Evolutionary conservation across 2,113 vertebrate genomes (phyloP).

Genomic region (Lutjanus erythropterus): DNA sequence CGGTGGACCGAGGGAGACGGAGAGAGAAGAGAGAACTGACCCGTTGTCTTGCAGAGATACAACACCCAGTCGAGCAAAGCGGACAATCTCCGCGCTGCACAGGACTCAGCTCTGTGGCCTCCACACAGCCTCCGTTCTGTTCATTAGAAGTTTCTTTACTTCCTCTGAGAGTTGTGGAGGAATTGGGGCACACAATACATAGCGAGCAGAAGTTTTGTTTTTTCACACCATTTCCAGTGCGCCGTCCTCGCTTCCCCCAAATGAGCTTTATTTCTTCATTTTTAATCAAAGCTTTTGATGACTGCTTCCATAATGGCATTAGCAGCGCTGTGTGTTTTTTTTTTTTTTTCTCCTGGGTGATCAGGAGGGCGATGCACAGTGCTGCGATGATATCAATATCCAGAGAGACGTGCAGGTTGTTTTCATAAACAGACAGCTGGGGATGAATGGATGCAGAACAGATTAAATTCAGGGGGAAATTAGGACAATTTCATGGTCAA

Average conservation of each 20-base stretch:
- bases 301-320: slow-evolving; percentile 15
- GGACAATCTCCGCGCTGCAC: slow-evolving; percentile 47
- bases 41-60: slow-evolving; percentile 57
- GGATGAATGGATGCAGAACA: slow-evolving; percentile 8
- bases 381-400: slow-evolving; percentile 1
- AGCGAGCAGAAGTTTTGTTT: slow-evolving; percentile 7
- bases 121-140: slow-evolving; percentile 14
- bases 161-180: slow-evolving; percentile 33
- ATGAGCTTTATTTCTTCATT: slow-evolving; percentile 13
- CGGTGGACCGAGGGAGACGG: slow-evolving; percentile 29
- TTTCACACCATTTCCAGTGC: neutral
- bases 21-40: slow-evolving; percentile 47
- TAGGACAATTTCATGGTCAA: slow-evolving; percentile 1
- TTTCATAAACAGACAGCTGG: slow-evolving; percentile 17
- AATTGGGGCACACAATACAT: neutral
- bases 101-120: slow-evolving; percentile 34
- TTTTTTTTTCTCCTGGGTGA: slow-evolving; percentile 1
- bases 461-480: slow-evolving; percentile 4
- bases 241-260: neutral
- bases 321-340: neutral
- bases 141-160: slow-evolving; percentile 49
- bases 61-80: slow-evolving; percentile 59
- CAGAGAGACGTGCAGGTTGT: slow-evolving; percentile 3
- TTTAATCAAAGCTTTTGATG: slow-evolving; percentile 33
- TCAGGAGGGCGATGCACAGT: slow-evolving; percentile 2